Evolutionary conservation across 2,113 vertebrate genomes (phyloP), one percentile per base, ranked within the genome.

Genomic region (Nibea coibor): DNA sequence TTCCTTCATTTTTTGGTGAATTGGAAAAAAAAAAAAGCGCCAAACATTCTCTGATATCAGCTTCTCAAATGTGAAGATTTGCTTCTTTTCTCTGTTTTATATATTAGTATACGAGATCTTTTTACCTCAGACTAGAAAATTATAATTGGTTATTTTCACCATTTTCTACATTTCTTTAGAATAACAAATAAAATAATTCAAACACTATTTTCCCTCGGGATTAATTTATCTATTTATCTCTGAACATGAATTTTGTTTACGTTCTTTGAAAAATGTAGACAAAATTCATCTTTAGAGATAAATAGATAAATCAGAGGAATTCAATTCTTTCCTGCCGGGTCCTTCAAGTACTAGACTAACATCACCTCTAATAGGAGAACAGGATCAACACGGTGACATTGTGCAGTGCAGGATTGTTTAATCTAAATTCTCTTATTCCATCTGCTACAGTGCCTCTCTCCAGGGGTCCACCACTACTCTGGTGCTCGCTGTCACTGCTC

Each of bases 341-440:
- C 43, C 72, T 82, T 82, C 80, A 77, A 72, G 72, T 67, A 45
- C 26, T 22, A 72, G 77, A 53, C 45, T 50, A 71, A 24, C 61
- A 65, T 71, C 76, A 59, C 57, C 51, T 78, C 63, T 84, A 73
- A 75, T 69, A 69, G 71, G 75, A 68, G 83, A 86, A 77, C 72
- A 73, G 28, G 50, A 72, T 74, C 86, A 77, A 69, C 63, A 51
- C 31, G 62, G 84, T 74, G 57, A 87, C 86, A 75, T 70, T 83
- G 68, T 75, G 84, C 20, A 6, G 69, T 74, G 78, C 82, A 75
- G 59, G 68, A 89, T 89, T 89, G 88, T 88, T 87, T 87, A 76
- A 91, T 93, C 90, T 86, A 87, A 87, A 90, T 91, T 91, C 87
- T 80, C 68, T 87, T 80, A 85, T 91, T 92, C 88, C 85, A 88